Conservation (phyloP, 2,888 invertebrate species). For the Heliconius aoede region DNA sequence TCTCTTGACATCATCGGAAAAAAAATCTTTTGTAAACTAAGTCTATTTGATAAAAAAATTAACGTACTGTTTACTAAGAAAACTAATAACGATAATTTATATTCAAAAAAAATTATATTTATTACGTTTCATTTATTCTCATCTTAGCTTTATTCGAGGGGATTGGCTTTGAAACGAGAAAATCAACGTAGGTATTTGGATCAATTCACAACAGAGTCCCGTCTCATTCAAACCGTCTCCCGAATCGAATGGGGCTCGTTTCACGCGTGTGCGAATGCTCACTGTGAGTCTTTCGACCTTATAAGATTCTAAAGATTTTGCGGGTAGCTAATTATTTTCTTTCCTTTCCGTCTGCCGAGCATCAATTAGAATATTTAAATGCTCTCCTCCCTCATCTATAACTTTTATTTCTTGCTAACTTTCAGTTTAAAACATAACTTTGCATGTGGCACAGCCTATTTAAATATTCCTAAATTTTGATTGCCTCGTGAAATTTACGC, state of each 20-base stretch:
- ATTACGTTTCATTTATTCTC: constrained; percentile 44
- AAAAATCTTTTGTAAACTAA: neutral
- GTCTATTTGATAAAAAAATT: neutral
- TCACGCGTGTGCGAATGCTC: constrained; percentile 62
- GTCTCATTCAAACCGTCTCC: constrained; percentile 60
- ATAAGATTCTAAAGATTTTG: constrained; percentile 61
- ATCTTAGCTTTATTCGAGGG: constrained; percentile 52
- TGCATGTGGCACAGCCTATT: constrained; percentile 70
- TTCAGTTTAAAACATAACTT: constrained; percentile 62
- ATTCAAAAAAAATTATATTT: constrained; percentile 17
- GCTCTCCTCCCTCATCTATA: constrained; percentile 55
- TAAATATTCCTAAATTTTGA: constrained; percentile 77
- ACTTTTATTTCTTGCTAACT: constrained; percentile 66
- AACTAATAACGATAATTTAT: neutral
- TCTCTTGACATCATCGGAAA: neutral
- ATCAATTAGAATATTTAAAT: constrained; percentile 73
- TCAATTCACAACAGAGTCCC: constrained; percentile 58
- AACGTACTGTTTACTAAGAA: neutral
- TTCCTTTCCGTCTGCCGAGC: constrained; percentile 58
- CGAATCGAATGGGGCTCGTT: constrained; percentile 61
- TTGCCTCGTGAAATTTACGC: constrained; percentile 72
- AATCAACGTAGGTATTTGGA: constrained; percentile 61
- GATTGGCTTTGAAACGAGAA: constrained; percentile 58
- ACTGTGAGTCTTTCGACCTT: constrained; percentile 55
- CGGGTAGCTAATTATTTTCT: constrained; percentile 58